Evolutionary conservation across 2,797 vertebrate species (phyloP).

Genomic region (Chrosomus eos): DNA sequence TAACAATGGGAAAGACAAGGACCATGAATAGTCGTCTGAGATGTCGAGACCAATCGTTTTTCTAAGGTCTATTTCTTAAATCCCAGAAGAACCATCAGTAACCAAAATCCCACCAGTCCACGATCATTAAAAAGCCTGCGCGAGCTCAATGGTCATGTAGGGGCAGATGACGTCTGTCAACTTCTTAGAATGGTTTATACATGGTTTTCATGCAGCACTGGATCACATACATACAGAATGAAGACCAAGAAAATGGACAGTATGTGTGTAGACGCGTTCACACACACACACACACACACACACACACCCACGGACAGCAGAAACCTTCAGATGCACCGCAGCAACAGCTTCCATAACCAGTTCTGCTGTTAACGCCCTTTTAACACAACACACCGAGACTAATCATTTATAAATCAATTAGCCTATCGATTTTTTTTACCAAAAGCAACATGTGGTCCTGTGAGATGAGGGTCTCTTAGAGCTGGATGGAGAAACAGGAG

Average conservation of each 20-base stretch:
- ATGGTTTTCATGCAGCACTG: not conserved
- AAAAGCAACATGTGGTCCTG: conserved; percentile 28
- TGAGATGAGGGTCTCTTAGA: not conserved
- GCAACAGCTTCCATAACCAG: conserved; percentile 14
- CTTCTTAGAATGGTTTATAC: not conserved
- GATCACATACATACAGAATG: not conserved
- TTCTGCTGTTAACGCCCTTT: conserved; percentile 44
- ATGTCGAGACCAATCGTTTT: conserved; percentile 62
- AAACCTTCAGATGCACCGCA: conserved; percentile 3
- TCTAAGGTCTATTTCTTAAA: conserved; percentile 54
- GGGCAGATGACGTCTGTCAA: conserved; percentile 11
- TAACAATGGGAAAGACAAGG: conserved; percentile 45
- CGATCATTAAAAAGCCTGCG: not conserved
- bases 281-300: not conserved
- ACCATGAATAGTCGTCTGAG: conserved; percentile 46
- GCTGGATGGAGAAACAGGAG: not conserved
- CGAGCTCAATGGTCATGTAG: conserved; percentile 16
- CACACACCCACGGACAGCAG: conserved; percentile 34
- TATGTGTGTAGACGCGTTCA: not conserved
- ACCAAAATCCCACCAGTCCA: conserved; percentile 57
- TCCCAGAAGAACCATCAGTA: conserved; percentile 50
- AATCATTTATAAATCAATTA: conserved; percentile 32
- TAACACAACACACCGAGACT: conserved; percentile 18
- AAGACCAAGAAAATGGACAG: conserved; percentile 16
- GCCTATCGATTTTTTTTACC: conserved; percentile 11